phyloP scores from a whole-genome alignment of 2,888 invertebrate genomes.

The Mylabris sibirica region DNA sequence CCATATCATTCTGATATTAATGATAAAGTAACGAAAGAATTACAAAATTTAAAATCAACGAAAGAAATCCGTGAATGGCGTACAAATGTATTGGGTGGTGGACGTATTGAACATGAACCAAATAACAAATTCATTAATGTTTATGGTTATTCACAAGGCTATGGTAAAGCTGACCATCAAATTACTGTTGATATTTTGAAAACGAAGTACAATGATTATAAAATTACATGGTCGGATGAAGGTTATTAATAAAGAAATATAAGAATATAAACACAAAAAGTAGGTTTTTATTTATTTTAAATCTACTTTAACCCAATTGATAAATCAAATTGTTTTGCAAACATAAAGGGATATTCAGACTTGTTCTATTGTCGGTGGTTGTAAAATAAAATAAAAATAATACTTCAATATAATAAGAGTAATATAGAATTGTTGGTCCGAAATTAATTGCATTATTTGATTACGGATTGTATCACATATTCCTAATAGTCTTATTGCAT shows the following conservation, averaged over 20 bases:
- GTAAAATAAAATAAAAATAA: neutral
- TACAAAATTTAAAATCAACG: conserved; percentile 66
- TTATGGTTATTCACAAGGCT: conserved; percentile 93
- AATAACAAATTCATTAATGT: conserved; percentile 81
- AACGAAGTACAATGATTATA: conserved; percentile 76
- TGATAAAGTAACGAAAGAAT: conserved; percentile 65
- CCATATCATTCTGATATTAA: conserved; percentile 86
- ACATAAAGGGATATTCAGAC: neutral
- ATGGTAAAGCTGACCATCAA: conserved; percentile 89
- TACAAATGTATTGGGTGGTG: conserved; percentile 87
- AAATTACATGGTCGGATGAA: conserved; percentile 84
- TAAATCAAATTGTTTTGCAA: neutral
- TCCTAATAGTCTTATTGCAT: conserved; percentile 1
- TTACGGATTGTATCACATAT: conserved; percentile 2
- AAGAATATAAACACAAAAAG: neutral
- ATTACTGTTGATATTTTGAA: conserved; percentile 78
- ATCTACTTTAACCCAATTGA: neutral
- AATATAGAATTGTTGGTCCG: neutral
- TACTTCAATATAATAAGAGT: neutral
- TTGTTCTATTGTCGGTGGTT: neutral
- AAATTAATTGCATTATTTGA: neutral
- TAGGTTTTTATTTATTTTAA: neutral
- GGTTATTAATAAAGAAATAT: conserved; percentile 68
- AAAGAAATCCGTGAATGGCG: conserved; percentile 61
- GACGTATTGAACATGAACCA: conserved; percentile 86